phyloP scores from a whole-genome alignment of 2,113 vertebrate genomes.

The Glareola pratincola region DNA sequence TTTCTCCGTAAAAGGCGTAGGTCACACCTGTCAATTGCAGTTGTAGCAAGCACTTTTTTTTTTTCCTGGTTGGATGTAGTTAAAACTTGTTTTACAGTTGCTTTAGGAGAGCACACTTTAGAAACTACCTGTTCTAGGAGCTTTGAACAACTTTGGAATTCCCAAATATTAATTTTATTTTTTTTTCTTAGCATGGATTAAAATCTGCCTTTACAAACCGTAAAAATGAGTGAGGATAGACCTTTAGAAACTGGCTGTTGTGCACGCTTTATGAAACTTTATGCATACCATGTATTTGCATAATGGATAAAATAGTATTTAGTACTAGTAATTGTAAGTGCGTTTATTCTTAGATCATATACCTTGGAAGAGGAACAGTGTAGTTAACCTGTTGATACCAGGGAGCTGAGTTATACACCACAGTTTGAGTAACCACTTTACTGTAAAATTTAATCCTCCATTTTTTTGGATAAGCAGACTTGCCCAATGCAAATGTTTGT shows the following conservation, averaged over 20 bases:
- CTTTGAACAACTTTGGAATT: neutral
- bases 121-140: neutral
- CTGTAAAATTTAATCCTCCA: neutral
- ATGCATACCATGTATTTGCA: neutral
- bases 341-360: neutral
- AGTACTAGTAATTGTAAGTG: neutral
- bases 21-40: neutral
- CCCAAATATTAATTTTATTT: neutral
- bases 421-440: neutral
- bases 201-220: neutral
- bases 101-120: neutral
- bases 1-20: neutral
- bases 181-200: neutral
- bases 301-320: neutral
- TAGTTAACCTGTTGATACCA: neutral
- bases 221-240: neutral
- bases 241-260: neutral
- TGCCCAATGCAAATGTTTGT: rapidly evolving
- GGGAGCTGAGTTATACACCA: neutral
- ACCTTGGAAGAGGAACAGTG: neutral
- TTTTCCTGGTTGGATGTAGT: neutral
- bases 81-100: neutral
- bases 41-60: neutral
- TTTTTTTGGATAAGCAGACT: neutral
- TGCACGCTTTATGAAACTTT: neutral